Base-by-base conservation (phyloP, 2,888 invertebrate genomes). In the Aporophyla nigra region DNA sequence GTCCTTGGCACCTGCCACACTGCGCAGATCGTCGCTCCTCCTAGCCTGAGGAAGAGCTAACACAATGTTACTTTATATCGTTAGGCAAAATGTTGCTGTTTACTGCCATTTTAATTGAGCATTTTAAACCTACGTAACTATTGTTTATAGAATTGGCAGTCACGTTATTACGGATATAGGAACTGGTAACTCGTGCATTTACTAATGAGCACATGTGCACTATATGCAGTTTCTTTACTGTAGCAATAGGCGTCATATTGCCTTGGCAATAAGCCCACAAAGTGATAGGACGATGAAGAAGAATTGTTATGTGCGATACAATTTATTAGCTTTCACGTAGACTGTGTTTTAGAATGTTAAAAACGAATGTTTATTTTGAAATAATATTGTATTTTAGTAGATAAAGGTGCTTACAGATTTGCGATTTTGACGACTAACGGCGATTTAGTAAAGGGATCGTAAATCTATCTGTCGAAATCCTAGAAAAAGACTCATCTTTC, bases 101-200 rank as follows among this genome's bases (percentile, higher is more conserved):
- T 65, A 68, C 24, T 59, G 68, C 46, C 19, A 46, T 61, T 74
- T 63, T 69, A 68, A 71, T 63, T 7, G 21, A 56, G 40, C 16
- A 68, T 67, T 80, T 63, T 3, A 58, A 63, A 46, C 24, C 33
- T 40, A 71, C 67, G 67, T 46, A 61, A 76, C 59, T n/a, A 71
- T 69, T 71, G 65, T 82, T 85, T 63, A 71, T 74, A 82, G 82
- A 85, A 74, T 83, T 83, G 82, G 83, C 83, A 85, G 33, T 54
- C 61, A 27, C 43, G 5, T 16, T 71, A 56, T 54, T 21, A 71
- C 59, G 49, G 49, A 74, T 67, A 67, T 67, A 71, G 43, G 62
- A 82, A 67, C 62, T 69, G 16, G 33, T 70, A 66, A 27, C 21
- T 61, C 12, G 61, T 61, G 61, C 54, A 65, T 69, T 61, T 46